Percentiles rank a stretch among this genome's conserved stretches.
Conservation (phyloP, 2,113 vertebrate species). For the Condylura cristata region DNA sequence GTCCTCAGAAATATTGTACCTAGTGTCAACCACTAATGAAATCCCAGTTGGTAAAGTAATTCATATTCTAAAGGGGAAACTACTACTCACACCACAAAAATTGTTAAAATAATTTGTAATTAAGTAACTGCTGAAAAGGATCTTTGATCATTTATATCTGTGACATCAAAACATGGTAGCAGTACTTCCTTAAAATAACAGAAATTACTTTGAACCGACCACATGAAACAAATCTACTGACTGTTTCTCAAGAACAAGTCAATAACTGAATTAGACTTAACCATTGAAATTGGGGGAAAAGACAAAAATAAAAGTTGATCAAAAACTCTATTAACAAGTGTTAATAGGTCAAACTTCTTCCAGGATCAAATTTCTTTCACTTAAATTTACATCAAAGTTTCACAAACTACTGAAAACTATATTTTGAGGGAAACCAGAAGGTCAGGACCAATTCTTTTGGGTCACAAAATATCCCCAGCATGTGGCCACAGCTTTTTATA, state of each 20-base stretch:
- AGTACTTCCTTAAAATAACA: constrained; percentile 40
- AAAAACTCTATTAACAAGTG: constrained; percentile 18
- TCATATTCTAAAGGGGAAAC: constrained; percentile 5
- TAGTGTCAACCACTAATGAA: neutral
- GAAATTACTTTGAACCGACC: constrained; percentile 22
- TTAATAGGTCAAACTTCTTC: neutral
- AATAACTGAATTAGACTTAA: constrained; percentile 6
- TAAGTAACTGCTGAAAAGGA: neutral
- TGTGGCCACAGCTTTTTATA: neutral
- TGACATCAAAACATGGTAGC: neutral
- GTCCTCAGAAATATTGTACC: neutral
- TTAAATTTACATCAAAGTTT: constrained; percentile 39
- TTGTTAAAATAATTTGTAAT: neutral
- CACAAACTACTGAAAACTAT: constrained; percentile 43
- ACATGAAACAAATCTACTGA: neutral
- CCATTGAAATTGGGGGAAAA: neutral
- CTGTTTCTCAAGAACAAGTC: neutral
- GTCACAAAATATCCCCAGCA: neutral
- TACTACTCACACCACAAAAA: neutral
- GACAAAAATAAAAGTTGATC: constrained; percentile 47
- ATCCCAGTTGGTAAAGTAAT: neutral
- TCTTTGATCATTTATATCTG: neutral
- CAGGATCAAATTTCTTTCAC: neutral
- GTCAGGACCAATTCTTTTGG: neutral
- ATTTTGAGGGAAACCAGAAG: neutral